These are phyloP conservation scores for Catocala fraxini DNA, from an alignment of 2,888 invertebrate genomes.

Conservation along the genomic window DNA sequence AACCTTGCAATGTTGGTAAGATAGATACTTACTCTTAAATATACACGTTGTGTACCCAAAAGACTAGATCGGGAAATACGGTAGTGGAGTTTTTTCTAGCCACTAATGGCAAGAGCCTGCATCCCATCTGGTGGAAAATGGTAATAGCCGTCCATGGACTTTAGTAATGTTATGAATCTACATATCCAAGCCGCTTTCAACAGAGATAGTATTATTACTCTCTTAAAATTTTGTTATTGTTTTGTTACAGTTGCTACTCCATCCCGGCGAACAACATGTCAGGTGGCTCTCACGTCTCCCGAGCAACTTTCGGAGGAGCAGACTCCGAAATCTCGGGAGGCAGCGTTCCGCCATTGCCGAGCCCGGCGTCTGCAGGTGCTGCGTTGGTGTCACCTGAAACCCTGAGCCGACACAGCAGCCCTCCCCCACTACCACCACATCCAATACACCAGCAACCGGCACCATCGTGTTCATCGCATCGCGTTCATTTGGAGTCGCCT, in stretches of 20 bases:
- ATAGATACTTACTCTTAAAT: no score
- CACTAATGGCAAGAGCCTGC: no score
- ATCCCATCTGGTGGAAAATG: no score
- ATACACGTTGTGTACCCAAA: no score
- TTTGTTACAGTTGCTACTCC: conserved; percentile 87
- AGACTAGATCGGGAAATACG: no score
- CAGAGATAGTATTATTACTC: no score
- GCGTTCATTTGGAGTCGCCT: conserved; percentile 87
- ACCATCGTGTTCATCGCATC: conserved; percentile 85
- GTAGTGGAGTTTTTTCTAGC: no score
- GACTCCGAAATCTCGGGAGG: conserved; percentile 83
- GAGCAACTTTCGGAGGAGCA: conserved; percentile 81
- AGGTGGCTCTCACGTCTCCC: conserved; percentile 87
- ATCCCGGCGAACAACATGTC: conserved; percentile 90
- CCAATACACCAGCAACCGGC: conserved; percentile 86
- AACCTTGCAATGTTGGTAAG: no score
- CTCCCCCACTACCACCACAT: conserved; percentile 83
- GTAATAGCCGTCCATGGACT: no score
- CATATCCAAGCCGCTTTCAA: no score
- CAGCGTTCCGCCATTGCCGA: conserved; percentile 89
- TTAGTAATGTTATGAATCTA: no score
- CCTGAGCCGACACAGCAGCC: conserved; percentile 89
- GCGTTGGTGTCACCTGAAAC: conserved; percentile 92
- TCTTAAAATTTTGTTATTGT: no score
- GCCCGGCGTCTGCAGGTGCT: conserved; percentile 92